Base-by-base conservation (phyloP, 2,113 vertebrate genomes). In the Chamaetylas fuelleborni region DNA sequence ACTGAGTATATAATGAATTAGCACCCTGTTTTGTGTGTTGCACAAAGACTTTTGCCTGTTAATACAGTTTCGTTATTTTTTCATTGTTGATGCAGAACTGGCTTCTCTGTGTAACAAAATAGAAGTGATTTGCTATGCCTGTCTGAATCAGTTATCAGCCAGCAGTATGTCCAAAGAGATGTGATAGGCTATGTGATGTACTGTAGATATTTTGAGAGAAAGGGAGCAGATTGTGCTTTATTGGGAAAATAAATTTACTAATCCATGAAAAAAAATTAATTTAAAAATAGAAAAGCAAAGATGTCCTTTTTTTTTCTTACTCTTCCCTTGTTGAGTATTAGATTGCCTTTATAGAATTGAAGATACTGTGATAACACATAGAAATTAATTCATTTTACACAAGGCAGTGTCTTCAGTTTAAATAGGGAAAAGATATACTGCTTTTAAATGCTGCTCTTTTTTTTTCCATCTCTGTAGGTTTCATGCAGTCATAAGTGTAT, bases 191-290 rank as follows among this genome's bases (percentile, higher is more conserved):
- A n/a, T n/a, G 88, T 82, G 81, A 74, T 79, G 81, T 96, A 90
- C 84, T 97, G 42, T 97, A 97, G 92, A 90, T 96, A 93, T 94
- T 96, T 96, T 92, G 91, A 95, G 79, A 67, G 56, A 96, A 96
- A 91, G 86, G 94, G 96, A 98, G 96, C 90, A 98, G 97, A 90
- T 92, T 66, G 48, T 76, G 96, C 67, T 78, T 92, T 42, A 86
- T 95, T 83, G 95, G 92, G 72, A 89, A 85, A 97, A 38, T 67
- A 93, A 84, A 58, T 87, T 6, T 76, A 82, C 33, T 91, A 36
- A 77, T 36, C 14, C 8, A 28, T 62, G 53, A 42, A 47, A 95
- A 95, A 89, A 87, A 43, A 86, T 79, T 71, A 56, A 94, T 97
- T 96, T 97, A 78, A 96, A 81, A 97, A 91, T 97, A 72, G 65